Evolutionary conservation across 2,888 invertebrate species (phyloP), one percentile per base, ranked within the genome.

Genomic region (Cephus rjabovi): DNA sequence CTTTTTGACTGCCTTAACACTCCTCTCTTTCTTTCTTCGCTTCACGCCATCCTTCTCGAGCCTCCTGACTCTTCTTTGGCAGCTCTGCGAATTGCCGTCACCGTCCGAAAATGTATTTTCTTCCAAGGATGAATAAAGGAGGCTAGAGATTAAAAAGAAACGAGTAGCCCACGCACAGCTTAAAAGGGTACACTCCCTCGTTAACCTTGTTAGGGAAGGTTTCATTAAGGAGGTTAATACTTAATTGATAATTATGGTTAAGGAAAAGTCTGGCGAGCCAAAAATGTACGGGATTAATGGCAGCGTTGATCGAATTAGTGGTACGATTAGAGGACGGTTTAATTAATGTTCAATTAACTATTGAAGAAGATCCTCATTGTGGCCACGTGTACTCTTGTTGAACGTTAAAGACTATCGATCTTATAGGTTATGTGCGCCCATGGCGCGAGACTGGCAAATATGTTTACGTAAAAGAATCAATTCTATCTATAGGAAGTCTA

Each of bases 221-320:
- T 76, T 81, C 79, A 69, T 78, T 79, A 81, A 81, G 68, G 56
- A 78, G 80, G 78, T 80, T 79, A 79, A 81, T 77, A 68, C 79
- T 75, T 76, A 76, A 75, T 80, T 68, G 73, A 33, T 71, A 71
- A 71, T 71, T 71, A 71, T 70, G 4, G 9, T 71, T 56, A 56
- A 23, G 40, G 2, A 56, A 56, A 56, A 56, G 40, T 56, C 15
- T 23, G 40, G 2, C 15, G 40, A 23, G 23, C 23, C 40, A 23
- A 56, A 56, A 56, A 56, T 56, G 40, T 23, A 56, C 1, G 40
- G 23, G 9, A 23, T 56, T 56, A 56, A 56, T 56, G 2, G 40
- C 40, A 56, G 40, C 40, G 23, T 23, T 23, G 40, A 56, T 56
- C 40, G 40, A 56, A 56, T 9, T 6, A 56, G 40, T 23, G 23